Base-by-base conservation (phyloP, 2,888 invertebrate species). In the Alcis repandata region DNA sequence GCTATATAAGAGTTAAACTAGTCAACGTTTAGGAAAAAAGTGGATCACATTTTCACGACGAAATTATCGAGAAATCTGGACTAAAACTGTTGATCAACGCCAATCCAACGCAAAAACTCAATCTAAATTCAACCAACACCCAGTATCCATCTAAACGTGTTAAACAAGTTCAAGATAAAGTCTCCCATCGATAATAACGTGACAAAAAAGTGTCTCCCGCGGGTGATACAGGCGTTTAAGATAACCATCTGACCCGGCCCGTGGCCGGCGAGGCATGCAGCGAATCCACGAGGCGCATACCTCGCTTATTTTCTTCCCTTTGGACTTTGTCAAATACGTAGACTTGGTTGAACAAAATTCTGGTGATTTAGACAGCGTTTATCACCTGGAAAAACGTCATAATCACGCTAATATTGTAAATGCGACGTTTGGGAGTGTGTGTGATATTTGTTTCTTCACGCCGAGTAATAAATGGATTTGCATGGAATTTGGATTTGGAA, bases 171-270 rank as follows among this genome's bases (percentile, higher is more conserved):
- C 61, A 71, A 84, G 82, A 85, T 85, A 84, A 87, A 82, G 83
- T 85, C 86, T 85, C 82, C 83, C 80, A 80, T 90, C 84, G 85
- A 89, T 90, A 87, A 89, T 89, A 89, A 86, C 78, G 82, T 87
- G 80, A 91, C 88, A 91, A 91, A 92, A 92, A 92, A 90, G 90
- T 92, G 91, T 92, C 90, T 90, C 88, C 85, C 76, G 87, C 83
- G 89, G 88, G 90, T 92, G 92, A 92, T 91, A 92, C 92, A 92
- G 91, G 87, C 91, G 91, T 91, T 92, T 91, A 91, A 91, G 93
- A 93, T 93, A 92, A 89, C 73, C 86, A 93, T 93, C 92, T 90
- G 92, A 90, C 89, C 92, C 88, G 80, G 82, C 84, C 74, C 82
- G 85, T 78, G 88, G 83, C 84, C 76, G 88, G 89, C 40, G 38